These are phyloP conservation scores for Regulus satrapa DNA, from an alignment of 2,113 vertebrate species.

Conservation along the genomic window DNA sequence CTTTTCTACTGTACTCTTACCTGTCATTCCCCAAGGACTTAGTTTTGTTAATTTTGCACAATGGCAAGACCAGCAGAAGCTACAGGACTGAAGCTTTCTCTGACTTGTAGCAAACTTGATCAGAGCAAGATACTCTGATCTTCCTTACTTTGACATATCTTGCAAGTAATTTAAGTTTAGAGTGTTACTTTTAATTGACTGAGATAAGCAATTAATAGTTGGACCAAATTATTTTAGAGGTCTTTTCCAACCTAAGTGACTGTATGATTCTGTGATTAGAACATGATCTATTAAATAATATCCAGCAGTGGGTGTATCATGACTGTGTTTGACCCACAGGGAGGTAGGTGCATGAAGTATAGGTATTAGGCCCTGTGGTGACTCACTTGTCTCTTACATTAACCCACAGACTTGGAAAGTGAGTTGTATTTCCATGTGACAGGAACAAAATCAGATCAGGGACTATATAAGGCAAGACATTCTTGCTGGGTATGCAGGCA, in stretches of 20 bases:
- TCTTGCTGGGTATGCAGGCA: neutral
- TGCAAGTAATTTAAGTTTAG: neutral
- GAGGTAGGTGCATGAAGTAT: neutral
- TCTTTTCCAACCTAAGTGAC: neutral
- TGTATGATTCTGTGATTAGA: neutral
- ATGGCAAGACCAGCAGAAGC: neutral
- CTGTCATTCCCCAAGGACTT: neutral
- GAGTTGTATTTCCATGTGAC: neutral
- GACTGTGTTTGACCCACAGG: neutral
- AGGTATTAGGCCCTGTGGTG: neutral
- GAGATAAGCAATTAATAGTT: neutral
- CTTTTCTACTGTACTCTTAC: neutral
- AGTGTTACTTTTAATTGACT: neutral
- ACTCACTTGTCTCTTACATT: neutral
- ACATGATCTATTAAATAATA: neutral
- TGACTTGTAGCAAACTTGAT: neutral
- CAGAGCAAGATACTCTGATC: neutral
- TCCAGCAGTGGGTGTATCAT: neutral
- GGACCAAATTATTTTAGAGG: neutral
- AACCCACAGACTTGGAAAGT: neutral
- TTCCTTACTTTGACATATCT: neutral
- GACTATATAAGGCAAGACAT: neutral
- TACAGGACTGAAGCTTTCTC: neutral
- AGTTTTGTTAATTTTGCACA: neutral
- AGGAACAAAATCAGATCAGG: neutral